Evolutionary conservation across 2,113 vertebrate species (phyloP), one percentile per base, ranked within the genome.

Genomic region (Gambusia affinis): DNA sequence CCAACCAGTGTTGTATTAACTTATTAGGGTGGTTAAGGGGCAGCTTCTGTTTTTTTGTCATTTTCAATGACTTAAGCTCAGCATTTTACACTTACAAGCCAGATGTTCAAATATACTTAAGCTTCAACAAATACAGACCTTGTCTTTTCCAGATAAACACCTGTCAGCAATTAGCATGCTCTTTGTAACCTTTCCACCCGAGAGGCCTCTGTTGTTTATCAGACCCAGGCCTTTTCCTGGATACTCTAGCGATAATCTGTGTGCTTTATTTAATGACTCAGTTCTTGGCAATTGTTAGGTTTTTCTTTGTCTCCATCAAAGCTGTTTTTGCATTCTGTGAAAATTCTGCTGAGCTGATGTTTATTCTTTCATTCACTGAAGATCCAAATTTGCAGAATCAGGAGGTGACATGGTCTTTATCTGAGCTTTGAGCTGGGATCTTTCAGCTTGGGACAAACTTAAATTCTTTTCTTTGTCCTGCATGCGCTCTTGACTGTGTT

Each of bases 351-450:
- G 67, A 84, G 66, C 51, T 61, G 42, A 65, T 70, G 75, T 84
- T 72, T 79, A 37, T 10, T 27, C 8, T 75, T 74, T 47, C 22
- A 77, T 70, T 72, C 42, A 64, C 47, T 76, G 39, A 35, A 42
- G 66, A 76, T 78, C 60, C 42, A 69, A 64, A 83, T 80, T 81
- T 65, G 76, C 66, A 68, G 73, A 82, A 29, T 31, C 76, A 89
- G 89, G 87, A 92, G 86, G 81, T 89, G 76, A 84, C 81, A 83
- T 70, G 24, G 72, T 65, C 76, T 37, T 33, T 73, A 67, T 81
- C 75, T 82, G 77, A 78, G 78, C 72, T 67, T 80, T 87, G 80
- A 74, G 82, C 61, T 62, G 63, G 70, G 39, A 82, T 79, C 67
- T 27, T 66, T 87, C 87, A 77, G 70, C 44, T 65, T 63, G 67